These are phyloP conservation scores for Aleiodes testaceus DNA, from an alignment of 2,888 invertebrate genomes.

Conservation along the genomic window DNA sequence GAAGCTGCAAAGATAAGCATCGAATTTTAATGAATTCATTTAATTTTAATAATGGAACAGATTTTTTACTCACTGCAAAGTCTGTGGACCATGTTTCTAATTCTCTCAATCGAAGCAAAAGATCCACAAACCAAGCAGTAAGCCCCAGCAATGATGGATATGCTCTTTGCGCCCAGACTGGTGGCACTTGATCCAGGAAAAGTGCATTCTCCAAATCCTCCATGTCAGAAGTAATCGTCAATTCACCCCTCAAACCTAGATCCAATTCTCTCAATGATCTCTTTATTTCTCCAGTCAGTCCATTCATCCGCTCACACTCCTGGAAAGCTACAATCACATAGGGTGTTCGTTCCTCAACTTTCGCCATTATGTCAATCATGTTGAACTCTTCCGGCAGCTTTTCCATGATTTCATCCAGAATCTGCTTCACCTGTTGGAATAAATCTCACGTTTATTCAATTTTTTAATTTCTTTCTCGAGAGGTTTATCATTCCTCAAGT, in stretches of 20 bases:
- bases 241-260: constrained; percentile 95
- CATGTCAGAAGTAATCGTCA: constrained; percentile 97
- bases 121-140: constrained; percentile 94
- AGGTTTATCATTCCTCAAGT: no score
- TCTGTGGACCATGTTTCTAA: constrained; percentile 96
- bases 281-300: constrained; percentile 91
- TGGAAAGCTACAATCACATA: constrained; percentile 97
- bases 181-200: constrained; percentile 94
- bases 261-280: constrained; percentile 93
- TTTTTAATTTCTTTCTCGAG: no score
- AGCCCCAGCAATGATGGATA: constrained; percentile 93
- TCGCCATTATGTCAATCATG: constrained; percentile 95
- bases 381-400: constrained; percentile 97
- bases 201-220: constrained; percentile 94
- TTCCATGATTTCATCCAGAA: constrained; percentile 95
- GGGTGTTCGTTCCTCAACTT: constrained; percentile 95
- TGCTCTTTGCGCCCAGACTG: constrained; percentile 89
- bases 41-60: not conserved
- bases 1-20: constrained; percentile 77
- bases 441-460: not conserved
- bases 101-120: constrained; percentile 88
- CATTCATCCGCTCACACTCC: constrained; percentile 97
- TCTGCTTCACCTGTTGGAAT: constrained; percentile 85
- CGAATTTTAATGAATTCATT: not conserved
- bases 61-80: constrained; percentile 81